Evolutionary conservation across 1,140 invertebrate species (phyloP).

Genomic region (Metopolophium dirhodum): DNA sequence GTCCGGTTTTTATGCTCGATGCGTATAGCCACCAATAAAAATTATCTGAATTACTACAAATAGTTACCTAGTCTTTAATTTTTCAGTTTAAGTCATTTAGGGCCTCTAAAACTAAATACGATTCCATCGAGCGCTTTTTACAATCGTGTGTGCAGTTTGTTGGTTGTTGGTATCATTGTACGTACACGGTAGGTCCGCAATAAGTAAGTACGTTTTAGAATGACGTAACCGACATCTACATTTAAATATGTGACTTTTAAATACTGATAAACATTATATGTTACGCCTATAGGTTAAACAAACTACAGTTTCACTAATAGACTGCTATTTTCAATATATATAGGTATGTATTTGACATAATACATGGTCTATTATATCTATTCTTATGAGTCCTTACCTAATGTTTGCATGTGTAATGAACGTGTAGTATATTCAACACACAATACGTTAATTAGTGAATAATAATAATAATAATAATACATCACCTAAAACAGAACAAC

Average conservation of each 20-base stretch:
- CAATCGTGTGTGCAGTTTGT: not conserved
- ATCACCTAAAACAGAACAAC: not conserved
- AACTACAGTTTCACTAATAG: not conserved
- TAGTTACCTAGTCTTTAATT: not conserved
- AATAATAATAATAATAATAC: not conserved
- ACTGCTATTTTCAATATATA: not conserved
- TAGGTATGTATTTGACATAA: not conserved
- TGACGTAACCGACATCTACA: constrained; percentile 6
- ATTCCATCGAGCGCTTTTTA: not conserved
- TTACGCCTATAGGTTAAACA: not conserved
- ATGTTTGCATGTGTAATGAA: not conserved
- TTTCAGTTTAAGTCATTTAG: not conserved
- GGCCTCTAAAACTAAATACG: not conserved
- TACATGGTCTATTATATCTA: not conserved
- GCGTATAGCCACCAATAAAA: not conserved
- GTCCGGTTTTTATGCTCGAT: not conserved
- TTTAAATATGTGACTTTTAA: constrained; percentile 1
- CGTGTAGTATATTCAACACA: not conserved
- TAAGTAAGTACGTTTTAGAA: not conserved
- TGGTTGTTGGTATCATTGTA: not conserved
- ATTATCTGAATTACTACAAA: not conserved
- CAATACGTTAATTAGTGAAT: not conserved
- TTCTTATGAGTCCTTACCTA: not conserved
- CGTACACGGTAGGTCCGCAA: not conserved
- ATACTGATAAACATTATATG: constrained; percentile 3